Conservation (phyloP, 2,888 invertebrate species). For the Craniophora ligustri region DNA sequence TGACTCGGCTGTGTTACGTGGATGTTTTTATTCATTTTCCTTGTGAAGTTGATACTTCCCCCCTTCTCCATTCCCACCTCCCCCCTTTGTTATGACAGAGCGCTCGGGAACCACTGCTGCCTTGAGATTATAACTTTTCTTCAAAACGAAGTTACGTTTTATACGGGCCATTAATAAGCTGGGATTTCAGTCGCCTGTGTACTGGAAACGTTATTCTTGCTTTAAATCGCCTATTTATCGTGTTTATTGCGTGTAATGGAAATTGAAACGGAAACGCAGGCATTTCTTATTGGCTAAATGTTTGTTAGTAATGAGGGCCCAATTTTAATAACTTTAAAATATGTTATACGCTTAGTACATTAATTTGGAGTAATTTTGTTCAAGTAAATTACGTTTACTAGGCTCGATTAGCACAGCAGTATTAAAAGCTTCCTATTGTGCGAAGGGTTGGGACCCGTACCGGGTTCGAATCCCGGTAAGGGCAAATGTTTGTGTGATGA, state of each 20-base stretch:
- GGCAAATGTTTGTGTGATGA: no score
- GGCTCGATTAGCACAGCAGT: no score
- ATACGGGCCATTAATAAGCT: constrained; percentile 59
- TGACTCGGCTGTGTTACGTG: constrained; percentile 58
- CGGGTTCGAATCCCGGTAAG: no score
- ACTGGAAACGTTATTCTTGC: constrained; percentile 43
- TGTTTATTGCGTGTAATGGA: constrained; percentile 43
- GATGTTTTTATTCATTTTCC: constrained; percentile 67
- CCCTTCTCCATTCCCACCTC: constrained; percentile 16
- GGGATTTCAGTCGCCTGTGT: constrained; percentile 55
- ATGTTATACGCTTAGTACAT: constrained; percentile 2
- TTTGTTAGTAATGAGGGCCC: neutral
- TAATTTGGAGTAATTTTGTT: no score
- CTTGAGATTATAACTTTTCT: constrained; percentile 66
- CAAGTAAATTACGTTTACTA: no score
- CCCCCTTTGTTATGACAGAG: constrained; percentile 64
- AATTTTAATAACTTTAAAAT: constrained; percentile 4
- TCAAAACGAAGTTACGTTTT: constrained; percentile 63
- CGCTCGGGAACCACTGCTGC: constrained; percentile 51
- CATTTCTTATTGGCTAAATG: constrained; percentile 23
- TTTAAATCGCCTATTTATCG: constrained; percentile 47
- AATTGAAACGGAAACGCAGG: constrained; percentile 33
- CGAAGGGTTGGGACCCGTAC: no score
- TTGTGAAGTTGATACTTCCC: constrained; percentile 49
- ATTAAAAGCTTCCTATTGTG: no score